Conservation (phyloP, 2,113 vertebrate genomes). For the Chunga burmeisteri region DNA sequence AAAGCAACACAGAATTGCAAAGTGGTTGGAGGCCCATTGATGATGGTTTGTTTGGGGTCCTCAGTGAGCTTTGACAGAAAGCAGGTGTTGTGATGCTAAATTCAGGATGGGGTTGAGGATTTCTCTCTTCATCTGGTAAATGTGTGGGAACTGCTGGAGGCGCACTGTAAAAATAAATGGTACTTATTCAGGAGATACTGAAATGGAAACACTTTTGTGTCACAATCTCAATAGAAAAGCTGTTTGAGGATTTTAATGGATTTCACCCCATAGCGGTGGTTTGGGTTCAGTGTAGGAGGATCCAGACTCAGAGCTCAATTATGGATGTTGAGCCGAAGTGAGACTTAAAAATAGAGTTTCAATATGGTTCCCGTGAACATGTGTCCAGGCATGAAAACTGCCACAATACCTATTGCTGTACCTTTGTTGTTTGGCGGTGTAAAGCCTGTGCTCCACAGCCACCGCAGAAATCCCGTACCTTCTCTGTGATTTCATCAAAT, state of each 20-base stretch:
- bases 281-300: neutral
- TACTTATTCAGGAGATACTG: neutral
- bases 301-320: neutral
- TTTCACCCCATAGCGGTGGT: neutral
- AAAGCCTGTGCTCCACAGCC: neutral
- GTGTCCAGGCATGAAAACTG: neutral
- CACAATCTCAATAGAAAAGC: neutral
- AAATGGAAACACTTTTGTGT: constrained; percentile 7
- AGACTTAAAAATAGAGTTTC: neutral
- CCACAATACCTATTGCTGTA: neutral
- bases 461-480: neutral
- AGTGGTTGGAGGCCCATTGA: constrained; percentile 2
- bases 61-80: constrained; percentile 46
- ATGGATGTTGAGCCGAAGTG: neutral
- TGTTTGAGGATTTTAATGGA: neutral
- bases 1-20: neutral
- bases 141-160: constrained; percentile 45
- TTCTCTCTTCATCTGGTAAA: constrained; percentile 40
- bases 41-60: constrained; percentile 33
- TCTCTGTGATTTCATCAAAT: neutral
- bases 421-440: neutral
- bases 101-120: constrained; percentile 24
- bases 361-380: neutral
- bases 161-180: neutral
- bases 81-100: constrained; percentile 51